Percentiles rank a stretch among this genome's conserved stretches.
Evolutionary conservation across 2,113 vertebrate genomes (phyloP).

Genomic region (Nannospalax galili): DNA sequence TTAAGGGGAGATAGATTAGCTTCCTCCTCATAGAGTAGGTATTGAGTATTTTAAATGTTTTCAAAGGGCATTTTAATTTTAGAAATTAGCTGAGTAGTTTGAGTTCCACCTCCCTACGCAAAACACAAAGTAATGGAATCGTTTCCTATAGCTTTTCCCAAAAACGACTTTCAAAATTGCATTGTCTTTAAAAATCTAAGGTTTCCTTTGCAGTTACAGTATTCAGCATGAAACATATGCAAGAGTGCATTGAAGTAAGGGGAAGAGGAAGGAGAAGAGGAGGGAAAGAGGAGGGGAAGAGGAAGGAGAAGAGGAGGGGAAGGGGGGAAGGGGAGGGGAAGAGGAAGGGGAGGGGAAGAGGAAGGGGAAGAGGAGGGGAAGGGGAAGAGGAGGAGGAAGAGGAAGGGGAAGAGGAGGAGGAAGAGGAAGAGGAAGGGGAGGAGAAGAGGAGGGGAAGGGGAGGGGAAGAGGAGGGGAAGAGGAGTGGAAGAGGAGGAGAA

Average conservation of each 20-base stretch:
- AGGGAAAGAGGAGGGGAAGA: not conserved
- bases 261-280: fast-evolving
- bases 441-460: not conserved
- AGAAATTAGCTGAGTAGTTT: not conserved
- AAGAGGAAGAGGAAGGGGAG: no score
- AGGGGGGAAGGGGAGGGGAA: no score
- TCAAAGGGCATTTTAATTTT: not conserved
- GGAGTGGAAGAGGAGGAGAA: no score
- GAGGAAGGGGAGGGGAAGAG: no score
- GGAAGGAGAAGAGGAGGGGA: no score
- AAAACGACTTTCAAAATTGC: constrained; percentile 1
- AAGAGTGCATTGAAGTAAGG: not conserved
- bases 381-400: fast-evolving
- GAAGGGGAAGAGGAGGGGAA: no score
- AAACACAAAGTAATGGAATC: not conserved
- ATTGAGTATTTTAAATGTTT: not conserved
- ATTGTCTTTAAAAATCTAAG: not conserved
- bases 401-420: no score
- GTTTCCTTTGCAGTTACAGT: not conserved
- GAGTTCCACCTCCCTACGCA: not conserved
- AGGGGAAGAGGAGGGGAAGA: no score
- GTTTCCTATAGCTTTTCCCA: not conserved
- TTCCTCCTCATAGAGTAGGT: not conserved
- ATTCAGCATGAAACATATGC: not conserved
- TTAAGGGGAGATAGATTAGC: not conserved